Evolutionary conservation across 37 sponge, comb jelly and placozoan genomes (phyloP).

Genomic region (Beroe forskalii): DNA sequence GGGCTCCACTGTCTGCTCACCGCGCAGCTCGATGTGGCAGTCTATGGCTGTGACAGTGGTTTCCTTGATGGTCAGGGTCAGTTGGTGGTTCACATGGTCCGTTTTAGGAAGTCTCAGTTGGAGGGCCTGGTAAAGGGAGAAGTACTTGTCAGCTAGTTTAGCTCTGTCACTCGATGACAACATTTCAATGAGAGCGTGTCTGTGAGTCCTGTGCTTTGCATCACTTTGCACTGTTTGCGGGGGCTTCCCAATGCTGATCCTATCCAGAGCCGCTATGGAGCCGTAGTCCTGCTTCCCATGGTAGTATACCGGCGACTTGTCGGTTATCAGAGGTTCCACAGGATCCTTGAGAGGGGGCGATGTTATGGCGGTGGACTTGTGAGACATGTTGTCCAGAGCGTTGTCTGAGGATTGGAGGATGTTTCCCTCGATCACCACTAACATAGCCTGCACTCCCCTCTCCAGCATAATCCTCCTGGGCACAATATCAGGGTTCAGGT

Average conservation of each 20-base stretch:
- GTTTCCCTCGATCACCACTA: constrained; percentile 27
- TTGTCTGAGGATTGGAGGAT: constrained; percentile 1
- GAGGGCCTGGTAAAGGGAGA: constrained; percentile 37
- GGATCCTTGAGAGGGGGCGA: neutral
- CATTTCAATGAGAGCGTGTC: constrained; percentile 41
- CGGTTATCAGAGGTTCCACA: neutral
- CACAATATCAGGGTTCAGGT: neutral
- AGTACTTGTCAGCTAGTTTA: constrained; percentile 37
- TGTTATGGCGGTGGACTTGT: neutral
- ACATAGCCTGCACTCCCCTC: constrained; percentile 42
- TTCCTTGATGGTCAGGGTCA: neutral
- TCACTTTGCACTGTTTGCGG: neutral
- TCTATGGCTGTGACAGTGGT: neutral
- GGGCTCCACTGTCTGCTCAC: neutral
- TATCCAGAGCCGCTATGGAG: constrained; percentile 28
- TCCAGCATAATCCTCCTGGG: constrained; percentile 14
- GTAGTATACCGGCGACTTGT: constrained; percentile 36
- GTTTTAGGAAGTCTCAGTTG: constrained; percentile 42
- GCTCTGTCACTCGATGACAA: constrained; percentile 33
- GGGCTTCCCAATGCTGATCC: constrained; percentile 28
- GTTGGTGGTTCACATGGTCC: constrained; percentile 34
- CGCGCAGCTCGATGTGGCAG: neutral
- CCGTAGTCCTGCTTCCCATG: constrained; percentile 42
- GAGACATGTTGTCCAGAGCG: neutral
- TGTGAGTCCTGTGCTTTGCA: constrained; percentile 51